These are phyloP conservation scores for Caerostris extrusa DNA, from an alignment of 1,140 invertebrate genomes.

Conservation along the genomic window DNA sequence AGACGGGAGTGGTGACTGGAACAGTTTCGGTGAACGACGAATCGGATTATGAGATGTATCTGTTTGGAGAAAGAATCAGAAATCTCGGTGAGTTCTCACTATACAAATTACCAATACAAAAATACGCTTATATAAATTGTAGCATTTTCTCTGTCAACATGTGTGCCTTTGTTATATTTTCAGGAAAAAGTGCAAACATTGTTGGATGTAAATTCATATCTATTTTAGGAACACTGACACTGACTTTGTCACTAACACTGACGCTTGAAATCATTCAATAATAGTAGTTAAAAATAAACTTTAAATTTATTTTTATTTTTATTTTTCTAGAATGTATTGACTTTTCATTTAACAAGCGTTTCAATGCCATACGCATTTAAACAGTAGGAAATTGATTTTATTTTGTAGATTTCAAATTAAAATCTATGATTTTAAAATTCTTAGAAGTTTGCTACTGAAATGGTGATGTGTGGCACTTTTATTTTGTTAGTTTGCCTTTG, in stretches of 20 bases:
- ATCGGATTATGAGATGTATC: constrained; percentile 36
- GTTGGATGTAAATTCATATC: constrained; percentile 24
- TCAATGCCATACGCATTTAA: constrained; percentile 4
- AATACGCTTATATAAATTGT: too few relatives aligned
- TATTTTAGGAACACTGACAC: background rate
- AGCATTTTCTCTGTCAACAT: background rate
- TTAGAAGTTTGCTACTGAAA: too few relatives aligned
- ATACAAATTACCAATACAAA: too few relatives aligned
- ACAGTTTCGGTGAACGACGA: constrained; percentile 32
- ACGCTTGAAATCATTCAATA: too few relatives aligned
- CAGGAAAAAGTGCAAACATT: constrained; percentile 12
- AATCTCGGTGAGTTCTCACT: constrained; percentile 6
- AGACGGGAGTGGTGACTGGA: constrained; percentile 1
- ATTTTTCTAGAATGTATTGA: constrained; percentile 6
- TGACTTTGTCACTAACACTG: too few relatives aligned
- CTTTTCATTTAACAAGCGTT: background rate
- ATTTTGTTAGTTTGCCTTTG: constrained; percentile 7
- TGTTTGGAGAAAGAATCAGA: constrained; percentile 61
- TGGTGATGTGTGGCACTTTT: background rate
- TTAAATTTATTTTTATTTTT: background rate
- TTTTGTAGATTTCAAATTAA: background rate
- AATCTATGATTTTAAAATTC: too few relatives aligned
- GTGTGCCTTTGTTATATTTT: background rate
- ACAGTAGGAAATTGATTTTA: background rate
- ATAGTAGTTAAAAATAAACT: background rate